These are phyloP conservation scores for Bucorvus abyssinicus DNA, from an alignment of 2,797 vertebrate species.

Conservation along the genomic window DNA sequence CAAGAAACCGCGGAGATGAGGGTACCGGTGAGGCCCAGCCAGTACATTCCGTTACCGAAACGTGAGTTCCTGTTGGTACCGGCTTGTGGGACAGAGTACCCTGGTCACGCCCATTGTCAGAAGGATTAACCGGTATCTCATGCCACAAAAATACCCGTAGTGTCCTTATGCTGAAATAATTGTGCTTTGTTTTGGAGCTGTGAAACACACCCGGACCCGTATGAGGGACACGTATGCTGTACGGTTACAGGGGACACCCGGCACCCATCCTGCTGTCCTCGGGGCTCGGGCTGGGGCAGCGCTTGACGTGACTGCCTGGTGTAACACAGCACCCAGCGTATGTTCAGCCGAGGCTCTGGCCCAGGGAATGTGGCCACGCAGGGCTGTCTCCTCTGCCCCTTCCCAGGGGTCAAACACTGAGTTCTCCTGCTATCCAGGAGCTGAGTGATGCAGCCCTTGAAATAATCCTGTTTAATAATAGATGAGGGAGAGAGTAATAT, in stretches of 20 bases:
- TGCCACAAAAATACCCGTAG: not conserved
- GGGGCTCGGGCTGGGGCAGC: not conserved
- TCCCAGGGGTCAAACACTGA: not conserved
- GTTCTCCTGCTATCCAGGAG: not conserved
- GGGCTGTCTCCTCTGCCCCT: not conserved
- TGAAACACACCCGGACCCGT: not conserved
- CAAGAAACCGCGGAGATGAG: not conserved
- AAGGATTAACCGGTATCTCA: not conserved
- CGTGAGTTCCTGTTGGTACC: not conserved
- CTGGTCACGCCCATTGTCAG: not conserved
- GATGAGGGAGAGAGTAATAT: not conserved
- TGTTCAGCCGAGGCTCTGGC: not conserved
- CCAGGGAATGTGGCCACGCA: accelerated
- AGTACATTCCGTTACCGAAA: not conserved
- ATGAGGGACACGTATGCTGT: not conserved
- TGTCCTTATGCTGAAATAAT: not conserved
- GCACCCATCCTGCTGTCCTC: not conserved
- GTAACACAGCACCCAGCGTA: not conserved
- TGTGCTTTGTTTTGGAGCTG: not conserved
- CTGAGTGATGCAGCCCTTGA: not conserved
- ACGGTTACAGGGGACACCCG: not conserved
- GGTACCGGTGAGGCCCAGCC: not conserved
- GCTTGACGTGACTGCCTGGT: not conserved
- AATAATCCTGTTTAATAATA: not conserved
- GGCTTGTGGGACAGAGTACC: not conserved